Percentiles rank a stretch among this genome's conserved stretches.
These are phyloP conservation scores for Chelonus insularis DNA, from an alignment of 1,140 invertebrate genomes.

Conservation along the genomic window DNA sequence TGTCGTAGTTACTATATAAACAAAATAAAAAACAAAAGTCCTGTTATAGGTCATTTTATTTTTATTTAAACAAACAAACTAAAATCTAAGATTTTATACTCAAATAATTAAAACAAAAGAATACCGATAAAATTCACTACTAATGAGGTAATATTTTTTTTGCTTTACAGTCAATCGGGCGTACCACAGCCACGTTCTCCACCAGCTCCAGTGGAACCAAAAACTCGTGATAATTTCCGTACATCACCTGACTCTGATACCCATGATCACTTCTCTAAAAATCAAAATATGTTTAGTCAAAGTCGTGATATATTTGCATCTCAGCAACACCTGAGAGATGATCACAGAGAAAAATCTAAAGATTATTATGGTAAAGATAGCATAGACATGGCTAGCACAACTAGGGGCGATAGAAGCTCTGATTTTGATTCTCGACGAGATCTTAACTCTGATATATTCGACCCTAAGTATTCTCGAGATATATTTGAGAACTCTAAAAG, in stretches of 20 bases:
- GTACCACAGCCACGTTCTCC: slow-evolving; percentile 61
- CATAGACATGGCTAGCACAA: slow-evolving; percentile 50
- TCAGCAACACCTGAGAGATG: slow-evolving; percentile 50
- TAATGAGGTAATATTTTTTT: background rate
- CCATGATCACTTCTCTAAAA: slow-evolving; percentile 59
- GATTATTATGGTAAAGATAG: slow-evolving; percentile 62
- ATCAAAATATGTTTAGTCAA: slow-evolving; percentile 56
- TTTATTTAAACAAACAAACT: too few species aligned
- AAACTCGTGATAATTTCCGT: slow-evolving; percentile 65
- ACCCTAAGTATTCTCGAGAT: slow-evolving; percentile 51
- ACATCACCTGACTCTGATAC: slow-evolving; percentile 69
- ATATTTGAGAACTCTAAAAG: slow-evolving; percentile 53
- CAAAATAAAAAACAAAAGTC: too few species aligned
- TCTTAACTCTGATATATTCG: slow-evolving; percentile 53
- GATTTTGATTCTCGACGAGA: slow-evolving; percentile 56
- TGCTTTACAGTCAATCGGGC: slow-evolving; percentile 50
- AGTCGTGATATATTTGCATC: slow-evolving; percentile 53
- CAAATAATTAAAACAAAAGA: too few species aligned
- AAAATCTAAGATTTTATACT: too few species aligned
- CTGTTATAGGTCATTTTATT: too few species aligned
- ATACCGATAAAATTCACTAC: background rate
- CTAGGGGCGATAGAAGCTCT: slow-evolving; percentile 43
- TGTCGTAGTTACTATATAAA: too few species aligned
- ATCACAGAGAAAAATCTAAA: slow-evolving; percentile 59
- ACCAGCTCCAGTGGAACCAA: slow-evolving; percentile 73